These are phyloP conservation scores for Drosophila planitibia DNA, from an alignment of 2,888 invertebrate species.

Conservation along the genomic window DNA sequence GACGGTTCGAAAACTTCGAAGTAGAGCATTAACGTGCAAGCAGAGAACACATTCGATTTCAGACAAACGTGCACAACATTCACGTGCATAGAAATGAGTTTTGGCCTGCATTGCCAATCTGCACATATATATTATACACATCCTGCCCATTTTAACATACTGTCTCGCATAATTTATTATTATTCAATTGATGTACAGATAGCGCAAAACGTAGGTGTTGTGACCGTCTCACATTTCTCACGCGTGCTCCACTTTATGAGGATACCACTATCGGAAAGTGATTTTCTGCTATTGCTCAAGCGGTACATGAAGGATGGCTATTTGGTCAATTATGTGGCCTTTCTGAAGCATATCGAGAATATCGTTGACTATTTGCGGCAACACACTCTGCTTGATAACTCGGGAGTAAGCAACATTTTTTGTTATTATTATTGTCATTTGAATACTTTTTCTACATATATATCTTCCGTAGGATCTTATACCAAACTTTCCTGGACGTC, in stretches of 20 bases:
- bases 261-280: slow-evolving; percentile 89
- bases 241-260: slow-evolving; percentile 90
- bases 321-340: slow-evolving; percentile 92
- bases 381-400: slow-evolving; percentile 86
- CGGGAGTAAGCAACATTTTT: slow-evolving; percentile 44
- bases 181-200: slow-evolving; percentile 86
- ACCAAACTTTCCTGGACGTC: slow-evolving; percentile 88
- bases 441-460: background rate
- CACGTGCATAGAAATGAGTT: slow-evolving; percentile 8
- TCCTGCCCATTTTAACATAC: background rate
- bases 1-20: slow-evolving; percentile 6
- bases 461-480: slow-evolving; percentile 85
- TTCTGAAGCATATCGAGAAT: slow-evolving; percentile 89
- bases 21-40: background rate
- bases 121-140: background rate
- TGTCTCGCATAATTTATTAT: background rate
- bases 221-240: slow-evolving; percentile 91
- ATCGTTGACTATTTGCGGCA: slow-evolving; percentile 88
- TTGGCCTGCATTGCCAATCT: background rate
- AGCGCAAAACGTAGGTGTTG: slow-evolving; percentile 90
- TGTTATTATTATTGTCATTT: background rate
- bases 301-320: slow-evolving; percentile 91
- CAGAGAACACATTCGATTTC: slow-evolving; percentile 3
- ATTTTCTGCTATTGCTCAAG: slow-evolving; percentile 90
- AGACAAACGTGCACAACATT: slow-evolving; percentile 8